Evolutionary conservation across 92 coral and sea anemone species (phyloP).

Genomic region (Actinernus sp.): DNA sequence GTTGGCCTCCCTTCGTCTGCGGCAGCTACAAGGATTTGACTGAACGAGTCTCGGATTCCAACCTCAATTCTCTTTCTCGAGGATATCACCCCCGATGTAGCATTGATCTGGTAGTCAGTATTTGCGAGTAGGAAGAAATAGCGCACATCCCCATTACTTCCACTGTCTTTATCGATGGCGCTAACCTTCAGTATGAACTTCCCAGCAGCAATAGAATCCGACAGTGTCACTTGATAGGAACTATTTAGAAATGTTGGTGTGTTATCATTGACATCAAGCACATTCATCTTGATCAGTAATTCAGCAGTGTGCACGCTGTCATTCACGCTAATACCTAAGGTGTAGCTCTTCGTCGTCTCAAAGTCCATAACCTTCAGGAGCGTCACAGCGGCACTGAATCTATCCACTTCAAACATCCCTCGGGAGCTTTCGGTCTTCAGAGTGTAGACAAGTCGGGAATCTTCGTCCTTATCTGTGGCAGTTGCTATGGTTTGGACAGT

Average conservation of each 20-base stretch:
- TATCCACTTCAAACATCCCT: slow-evolving; percentile 64
- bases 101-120: slow-evolving; percentile 63
- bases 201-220: slow-evolving; percentile 67
- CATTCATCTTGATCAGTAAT: slow-evolving; percentile 52
- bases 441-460: slow-evolving; percentile 63
- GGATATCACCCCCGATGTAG: slow-evolving; percentile 80
- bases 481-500: slow-evolving; percentile 57
- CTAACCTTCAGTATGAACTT: slow-evolving; percentile 62
- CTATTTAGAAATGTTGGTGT: slow-evolving; percentile 70
- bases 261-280: slow-evolving; percentile 76
- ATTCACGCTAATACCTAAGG: slow-evolving; percentile 59
- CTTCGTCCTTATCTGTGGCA: slow-evolving; percentile 73
- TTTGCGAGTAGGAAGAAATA: slow-evolving; percentile 50
- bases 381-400: slow-evolving; percentile 74
- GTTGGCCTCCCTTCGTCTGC: slow-evolving; percentile 82
- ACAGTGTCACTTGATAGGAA: slow-evolving; percentile 64
- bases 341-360: slow-evolving; percentile 56
- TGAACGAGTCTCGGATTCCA: slow-evolving; percentile 47
- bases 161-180: slow-evolving; percentile 87
- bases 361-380: slow-evolving; percentile 71
- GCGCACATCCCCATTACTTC: slow-evolving; percentile 58
- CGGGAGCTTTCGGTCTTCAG: slow-evolving; percentile 38
- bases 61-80: slow-evolving; percentile 59
- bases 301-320: slow-evolving; percentile 60
- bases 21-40: slow-evolving; percentile 70